Evolutionary conservation across 2,888 invertebrate genomes (phyloP).

Genomic region (Calameuta pallipes): DNA sequence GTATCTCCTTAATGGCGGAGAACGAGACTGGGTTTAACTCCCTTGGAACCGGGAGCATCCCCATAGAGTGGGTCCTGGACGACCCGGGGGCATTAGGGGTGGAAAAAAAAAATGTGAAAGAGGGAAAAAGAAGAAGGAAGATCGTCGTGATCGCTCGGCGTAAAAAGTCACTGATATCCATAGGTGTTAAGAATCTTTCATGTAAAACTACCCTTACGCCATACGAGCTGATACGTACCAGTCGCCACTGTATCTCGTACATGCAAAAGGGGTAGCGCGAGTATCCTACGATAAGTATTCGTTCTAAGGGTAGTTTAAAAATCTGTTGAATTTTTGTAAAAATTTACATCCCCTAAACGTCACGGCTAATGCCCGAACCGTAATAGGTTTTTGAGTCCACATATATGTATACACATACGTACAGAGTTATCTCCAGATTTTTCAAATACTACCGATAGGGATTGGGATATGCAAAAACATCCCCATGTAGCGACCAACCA

Average conservation of each 20-base stretch:
- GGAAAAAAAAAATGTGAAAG: not conserved
- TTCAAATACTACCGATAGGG: not conserved
- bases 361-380: not conserved
- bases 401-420: not conserved
- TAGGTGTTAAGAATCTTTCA: not conserved
- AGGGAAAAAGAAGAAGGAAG: not conserved
- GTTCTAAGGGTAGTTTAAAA: not conserved
- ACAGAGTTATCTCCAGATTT: not conserved
- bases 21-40: not conserved
- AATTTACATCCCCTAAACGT: not conserved
- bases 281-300: not conserved
- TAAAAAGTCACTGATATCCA: not conserved
- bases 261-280: not conserved
- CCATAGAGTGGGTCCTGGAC: not conserved
- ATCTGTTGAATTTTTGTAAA: not conserved
- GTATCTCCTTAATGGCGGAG: not conserved
- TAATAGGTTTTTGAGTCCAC: not conserved
- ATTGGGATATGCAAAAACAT: constrained; percentile 13
- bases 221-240: not conserved
- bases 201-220: not conserved
- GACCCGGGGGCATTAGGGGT: not conserved
- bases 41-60: not conserved
- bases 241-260: not conserved
- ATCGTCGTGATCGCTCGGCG: not conserved
- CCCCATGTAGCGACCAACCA: constrained; percentile 6